Evolutionary conservation across 2,113 vertebrate genomes (phyloP).

Genomic region (Regulus satrapa): DNA sequence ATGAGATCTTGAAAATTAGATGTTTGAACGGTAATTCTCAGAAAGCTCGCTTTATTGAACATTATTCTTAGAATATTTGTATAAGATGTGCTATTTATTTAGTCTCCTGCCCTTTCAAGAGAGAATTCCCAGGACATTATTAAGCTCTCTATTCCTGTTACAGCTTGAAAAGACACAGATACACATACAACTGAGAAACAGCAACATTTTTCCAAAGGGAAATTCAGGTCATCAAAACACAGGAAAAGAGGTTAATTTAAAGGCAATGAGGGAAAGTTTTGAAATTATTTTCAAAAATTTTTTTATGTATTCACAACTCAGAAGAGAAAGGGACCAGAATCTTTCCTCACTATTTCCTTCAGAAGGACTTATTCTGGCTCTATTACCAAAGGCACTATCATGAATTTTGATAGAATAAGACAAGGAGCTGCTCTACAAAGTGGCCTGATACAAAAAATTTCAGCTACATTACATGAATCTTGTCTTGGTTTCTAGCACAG

Average conservation of each 20-base stretch:
- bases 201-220: background rate
- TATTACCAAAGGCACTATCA: background rate
- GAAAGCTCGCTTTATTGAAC: background rate
- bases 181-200: background rate
- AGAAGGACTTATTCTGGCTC: background rate
- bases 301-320: background rate
- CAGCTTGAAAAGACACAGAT: background rate
- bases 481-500: background rate
- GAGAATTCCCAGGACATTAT: background rate
- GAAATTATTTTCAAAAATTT: no score
- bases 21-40: background rate
- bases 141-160: background rate
- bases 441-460: background rate
- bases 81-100: background rate
- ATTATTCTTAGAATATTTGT: background rate
- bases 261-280: background rate
- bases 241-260: background rate
- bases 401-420: background rate
- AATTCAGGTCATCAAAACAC: background rate
- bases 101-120: background rate
- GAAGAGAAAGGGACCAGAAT: background rate
- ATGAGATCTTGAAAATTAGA: background rate
- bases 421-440: background rate
- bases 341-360: background rate
- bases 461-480: background rate